Percentiles rank a stretch among this genome's conserved stretches.
Conservation (phyloP, 2,113 vertebrate species). For the Pterocles gutturalis region DNA sequence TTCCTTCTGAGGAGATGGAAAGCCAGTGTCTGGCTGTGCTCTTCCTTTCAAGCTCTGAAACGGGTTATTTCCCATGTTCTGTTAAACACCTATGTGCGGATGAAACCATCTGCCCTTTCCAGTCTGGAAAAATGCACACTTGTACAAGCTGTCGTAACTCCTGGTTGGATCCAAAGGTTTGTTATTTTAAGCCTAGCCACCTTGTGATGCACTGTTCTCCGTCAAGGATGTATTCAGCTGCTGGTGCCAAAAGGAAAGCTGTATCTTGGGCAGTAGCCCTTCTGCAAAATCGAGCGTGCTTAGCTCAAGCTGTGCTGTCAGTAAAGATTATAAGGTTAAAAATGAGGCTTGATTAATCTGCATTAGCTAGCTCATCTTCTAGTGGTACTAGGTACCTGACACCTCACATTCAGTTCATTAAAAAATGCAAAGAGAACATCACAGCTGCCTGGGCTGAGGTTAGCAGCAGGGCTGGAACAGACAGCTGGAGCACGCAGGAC, state of each 20-base stretch:
- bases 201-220: neutral
- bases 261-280: neutral
- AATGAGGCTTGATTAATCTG: neutral
- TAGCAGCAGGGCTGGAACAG: neutral
- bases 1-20: neutral
- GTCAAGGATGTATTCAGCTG: neutral
- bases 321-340: neutral
- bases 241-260: neutral
- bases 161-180: neutral
- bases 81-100: neutral
- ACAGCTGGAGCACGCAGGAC: rapidly evolving
- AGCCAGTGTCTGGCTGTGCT: neutral
- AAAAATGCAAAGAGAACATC: neutral
- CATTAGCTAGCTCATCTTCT: neutral
- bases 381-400: too few relatives aligned
- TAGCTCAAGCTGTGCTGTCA: conserved; percentile 8
- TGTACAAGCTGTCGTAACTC: neutral
- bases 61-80: neutral
- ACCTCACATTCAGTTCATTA: neutral
- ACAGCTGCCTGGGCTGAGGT: neutral
- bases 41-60: neutral
- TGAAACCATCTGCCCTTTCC: neutral
- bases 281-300: neutral
- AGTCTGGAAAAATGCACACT: neutral
- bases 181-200: conserved; percentile 11